Base-by-base conservation (phyloP, 2,888 invertebrate species). In the Parnassius orleans region DNA sequence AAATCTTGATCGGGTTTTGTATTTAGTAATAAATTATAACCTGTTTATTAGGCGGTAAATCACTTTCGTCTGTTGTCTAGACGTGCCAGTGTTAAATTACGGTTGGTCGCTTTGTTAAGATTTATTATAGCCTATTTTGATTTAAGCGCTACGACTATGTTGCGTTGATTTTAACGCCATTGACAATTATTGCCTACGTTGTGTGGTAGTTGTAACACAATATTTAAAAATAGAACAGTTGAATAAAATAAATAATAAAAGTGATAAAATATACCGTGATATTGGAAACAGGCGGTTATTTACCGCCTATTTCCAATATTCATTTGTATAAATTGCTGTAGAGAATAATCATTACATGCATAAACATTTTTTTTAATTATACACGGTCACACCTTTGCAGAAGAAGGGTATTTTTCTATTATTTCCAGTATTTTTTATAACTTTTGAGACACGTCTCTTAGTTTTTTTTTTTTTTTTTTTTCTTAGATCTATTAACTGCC, bases 31-130 rank as follows among this genome's bases (percentile, higher is more conserved):
- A 73, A 77, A 76, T 74, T 72, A 70, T 68, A 73, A 74, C 71
- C 73, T 67, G 63, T 72, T 73, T 75, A 70, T 74, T 73, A 74
- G 76, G 73, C 73, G 68, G 75, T 83, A 81, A 83, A 84, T 82
- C 78, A 78, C 72, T 72, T 72, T 68, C 72, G 71, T 68, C 66
- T 61, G 66, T 74, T 77, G 72, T 76, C 77, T 73, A 72, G 68
- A 75, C 71, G 73, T 70, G 72, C 72, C 61, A 65, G 77, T 78
- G 74, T 81, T 77, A 71, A 78, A 77, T 82, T 80, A 80, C 80
- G 66, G 62, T 65, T 57, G 63, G 66, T 67, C 64, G 73, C 76
- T 78, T 76, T 76, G 72, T 75, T 69, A 72, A 65, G 67, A 76
- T 68, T 69, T 68, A 67, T 69, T 63, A 65, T 59, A 56, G 42